Percentiles rank a stretch among this genome's conserved stretches.
Evolutionary conservation across 2,888 invertebrate species (phyloP).

Genomic region (Acleris sparsana): DNA sequence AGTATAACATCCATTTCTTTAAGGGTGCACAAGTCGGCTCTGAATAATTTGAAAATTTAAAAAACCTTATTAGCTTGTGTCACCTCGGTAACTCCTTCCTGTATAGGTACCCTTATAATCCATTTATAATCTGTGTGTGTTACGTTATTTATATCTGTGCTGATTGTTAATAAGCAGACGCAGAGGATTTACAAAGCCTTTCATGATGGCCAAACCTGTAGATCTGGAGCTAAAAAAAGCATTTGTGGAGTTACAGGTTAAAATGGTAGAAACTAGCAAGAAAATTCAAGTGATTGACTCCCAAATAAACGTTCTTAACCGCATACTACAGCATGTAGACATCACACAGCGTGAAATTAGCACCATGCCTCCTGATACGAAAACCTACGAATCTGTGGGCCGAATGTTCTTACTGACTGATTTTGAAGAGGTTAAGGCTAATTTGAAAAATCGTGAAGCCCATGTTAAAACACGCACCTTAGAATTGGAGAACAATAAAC

Average conservation of each 20-base stretch:
- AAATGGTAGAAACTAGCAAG: conserved; percentile 91
- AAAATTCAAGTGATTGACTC: conserved; percentile 91
- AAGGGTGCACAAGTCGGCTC: no score
- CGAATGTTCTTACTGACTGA: conserved; percentile 92
- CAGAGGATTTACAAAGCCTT: not conserved
- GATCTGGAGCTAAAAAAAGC: conserved; percentile 87
- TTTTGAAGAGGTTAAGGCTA: conserved; percentile 84
- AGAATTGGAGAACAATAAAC: conserved; percentile 88
- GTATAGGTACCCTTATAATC: no score
- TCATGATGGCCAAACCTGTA: conserved; percentile 74
- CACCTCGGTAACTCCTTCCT: not conserved
- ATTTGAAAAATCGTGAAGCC: conserved; percentile 84
- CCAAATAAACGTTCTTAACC: conserved; percentile 88
- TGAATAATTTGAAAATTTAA: no score
- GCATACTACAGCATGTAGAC: conserved; percentile 87
- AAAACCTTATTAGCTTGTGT: not conserved
- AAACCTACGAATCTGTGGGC: conserved; percentile 91
- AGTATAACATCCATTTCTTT: no score
- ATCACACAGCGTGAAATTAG: conserved; percentile 87
- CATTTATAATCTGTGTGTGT: no score
- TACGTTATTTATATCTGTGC: no score
- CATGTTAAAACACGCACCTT: conserved; percentile 86
- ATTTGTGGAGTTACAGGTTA: conserved; percentile 91
- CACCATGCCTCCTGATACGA: conserved; percentile 85
- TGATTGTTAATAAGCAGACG: no score